A percentile compares a stretch with the other conserved stretches of the same genome.
Conservation (phyloP, 2,113 vertebrate genomes). For the Cettia cetti region DNA sequence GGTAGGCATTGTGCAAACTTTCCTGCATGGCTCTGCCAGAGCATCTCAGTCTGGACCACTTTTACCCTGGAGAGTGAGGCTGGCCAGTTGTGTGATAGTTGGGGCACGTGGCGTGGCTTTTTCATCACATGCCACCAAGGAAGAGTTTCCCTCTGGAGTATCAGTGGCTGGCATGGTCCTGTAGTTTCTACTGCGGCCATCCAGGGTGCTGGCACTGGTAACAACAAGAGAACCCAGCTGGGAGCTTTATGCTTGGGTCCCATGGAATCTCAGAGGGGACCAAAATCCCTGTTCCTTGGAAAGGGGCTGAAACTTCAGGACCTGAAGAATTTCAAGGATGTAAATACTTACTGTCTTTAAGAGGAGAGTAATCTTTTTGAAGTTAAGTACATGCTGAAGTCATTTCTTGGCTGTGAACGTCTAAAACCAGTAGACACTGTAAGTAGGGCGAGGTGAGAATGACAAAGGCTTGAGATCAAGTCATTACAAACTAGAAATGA, state of each 20-base stretch:
- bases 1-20: constrained; percentile 12
- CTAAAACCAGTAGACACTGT: background rate
- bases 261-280: background rate
- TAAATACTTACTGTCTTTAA: background rate
- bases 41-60: constrained; percentile 1
- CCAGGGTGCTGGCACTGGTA: background rate
- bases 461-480: background rate
- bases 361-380: background rate
- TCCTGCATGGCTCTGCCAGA: background rate
- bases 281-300: background rate
- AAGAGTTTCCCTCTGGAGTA: background rate
- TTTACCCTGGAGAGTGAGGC: constrained; percentile 2
- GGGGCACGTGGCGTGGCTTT: background rate
- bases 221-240: background rate
- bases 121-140: background rate
- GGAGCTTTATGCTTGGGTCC: background rate
- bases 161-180: background rate
- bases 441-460: background rate
- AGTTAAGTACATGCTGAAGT: background rate
- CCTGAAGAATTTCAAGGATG: background rate
- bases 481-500: background rate
- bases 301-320: background rate
- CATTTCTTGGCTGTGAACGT: background rate
- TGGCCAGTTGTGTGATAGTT: background rate
- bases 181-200: background rate